Evolutionary conservation across 2,797 vertebrate species (phyloP), one percentile per base, ranked within the genome.

Genomic region (Parotocinclus haroldoi): DNA sequence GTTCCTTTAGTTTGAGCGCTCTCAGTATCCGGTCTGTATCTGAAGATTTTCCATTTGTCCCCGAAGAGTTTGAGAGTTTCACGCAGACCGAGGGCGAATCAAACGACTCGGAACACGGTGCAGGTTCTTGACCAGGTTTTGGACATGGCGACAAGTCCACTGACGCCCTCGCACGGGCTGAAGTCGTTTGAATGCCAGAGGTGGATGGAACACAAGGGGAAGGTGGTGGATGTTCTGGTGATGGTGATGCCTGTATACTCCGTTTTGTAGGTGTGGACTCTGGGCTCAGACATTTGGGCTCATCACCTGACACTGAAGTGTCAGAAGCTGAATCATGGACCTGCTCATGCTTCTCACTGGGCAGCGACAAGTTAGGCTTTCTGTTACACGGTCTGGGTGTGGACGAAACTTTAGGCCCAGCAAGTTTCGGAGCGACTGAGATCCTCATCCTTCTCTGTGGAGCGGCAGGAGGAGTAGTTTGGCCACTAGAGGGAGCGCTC

Each of bases 381-480:
- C 87, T 81, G 65, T 78, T 10, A 13, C 77, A 53, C 0, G 69
- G 0, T 3, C 81, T 56, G 36, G 71, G 73, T 63, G 88, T 81
- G 1, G 88, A 82, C 61, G 84, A 82, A 55, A 91, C 82, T 83
- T 88, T 90, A 62, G 93, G 92, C 79, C 92, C 94, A 51, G 73
- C 77, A 50, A 89, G 69, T 78, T 88, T 90, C 45, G 88, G 86
- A 69, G 83, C 72, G 68, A 92, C 85, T 45, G 91, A 89, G 74
- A 95, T 81, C 12, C 93, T 88, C 73, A 94, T 94, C 84, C 95
- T 92, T 80, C 94, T 93, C 80, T 94, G 93, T 3, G 85, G 65
- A n/a, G 55, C 63, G 63, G 85, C 84, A 69, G 86, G 71, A 49
- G 84, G 72, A 14, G 88, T 64, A 68, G 71, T 68, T 65, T 80